phyloP scores from a whole-genome alignment of 1,140 invertebrate genomes.

The Stenopsyche tienmushanensis region DNA sequence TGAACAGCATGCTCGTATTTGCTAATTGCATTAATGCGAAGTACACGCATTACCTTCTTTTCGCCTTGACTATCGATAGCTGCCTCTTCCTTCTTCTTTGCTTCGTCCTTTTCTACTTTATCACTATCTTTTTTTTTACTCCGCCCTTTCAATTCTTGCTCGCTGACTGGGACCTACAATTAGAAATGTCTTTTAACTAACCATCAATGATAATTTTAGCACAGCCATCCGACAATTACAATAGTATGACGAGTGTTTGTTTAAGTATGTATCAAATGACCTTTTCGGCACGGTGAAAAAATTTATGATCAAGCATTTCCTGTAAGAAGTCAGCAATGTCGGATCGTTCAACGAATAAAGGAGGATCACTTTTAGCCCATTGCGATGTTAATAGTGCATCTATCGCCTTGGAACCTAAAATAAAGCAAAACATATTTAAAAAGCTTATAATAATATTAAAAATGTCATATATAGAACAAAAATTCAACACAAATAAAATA shows the following conservation, averaged over 20 bases:
- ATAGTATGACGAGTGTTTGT: too few species aligned
- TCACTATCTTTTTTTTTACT: constrained; percentile 66
- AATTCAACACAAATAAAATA: too few species aligned
- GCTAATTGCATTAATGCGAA: too few species aligned
- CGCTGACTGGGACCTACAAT: constrained; percentile 68
- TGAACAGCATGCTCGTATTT: too few species aligned
- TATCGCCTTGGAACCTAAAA: constrained; percentile 77
- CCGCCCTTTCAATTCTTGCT: constrained; percentile 71
- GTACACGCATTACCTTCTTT: constrained; percentile 47
- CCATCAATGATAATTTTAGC: too few species aligned
- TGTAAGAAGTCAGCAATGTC: constrained; percentile 81
- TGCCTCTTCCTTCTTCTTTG: constrained; percentile 52
- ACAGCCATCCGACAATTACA: too few species aligned
- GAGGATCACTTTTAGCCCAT: constrained; percentile 78
- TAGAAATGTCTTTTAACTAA: too few species aligned
- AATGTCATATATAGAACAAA: background rate
- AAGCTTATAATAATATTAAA: background rate
- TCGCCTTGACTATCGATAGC: constrained; percentile 58
- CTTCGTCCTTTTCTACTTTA: constrained; percentile 56
- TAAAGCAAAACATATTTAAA: background rate
- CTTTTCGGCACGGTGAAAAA: constrained; percentile 94
- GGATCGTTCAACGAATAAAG: constrained; percentile 79
- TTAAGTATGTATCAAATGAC: too few species aligned
- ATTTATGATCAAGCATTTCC: constrained; percentile 85
- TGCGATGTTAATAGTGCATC: constrained; percentile 90